These are phyloP conservation scores for Sebastes schlegelii DNA, from an alignment of 2,113 vertebrate species.

Conservation along the genomic window DNA sequence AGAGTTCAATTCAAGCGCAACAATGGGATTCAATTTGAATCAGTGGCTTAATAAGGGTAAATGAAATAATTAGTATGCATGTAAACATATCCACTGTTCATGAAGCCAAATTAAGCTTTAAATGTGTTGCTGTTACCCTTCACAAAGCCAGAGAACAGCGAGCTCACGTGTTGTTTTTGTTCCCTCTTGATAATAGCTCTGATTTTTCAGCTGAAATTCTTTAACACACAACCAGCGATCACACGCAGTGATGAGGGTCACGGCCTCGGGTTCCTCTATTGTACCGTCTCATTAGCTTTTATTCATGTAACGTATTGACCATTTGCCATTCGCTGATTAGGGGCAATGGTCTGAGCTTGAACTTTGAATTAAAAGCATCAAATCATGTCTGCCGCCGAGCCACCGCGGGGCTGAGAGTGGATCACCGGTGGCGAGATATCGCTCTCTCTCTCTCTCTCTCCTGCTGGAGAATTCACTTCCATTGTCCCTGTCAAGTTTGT, in stretches of 20 bases:
- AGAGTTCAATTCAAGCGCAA: not conserved
- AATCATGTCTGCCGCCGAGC: conserved; percentile 1
- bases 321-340: conserved; percentile 48
- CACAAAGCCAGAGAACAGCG: conserved; percentile 8
- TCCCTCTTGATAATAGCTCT: conserved; percentile 6
- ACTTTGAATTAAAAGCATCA: conserved; percentile 36
- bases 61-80: conserved; percentile 12
- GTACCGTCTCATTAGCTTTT: conserved; percentile 53
- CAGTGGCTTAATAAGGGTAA: conserved; percentile 11
- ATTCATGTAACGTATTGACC: conserved; percentile 53
- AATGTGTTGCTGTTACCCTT: not conserved
- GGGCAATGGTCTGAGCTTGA: conserved; percentile 31
- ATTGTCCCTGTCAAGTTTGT: conserved; percentile 41
- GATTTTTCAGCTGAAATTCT: conserved; percentile 31
- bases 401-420: not conserved
- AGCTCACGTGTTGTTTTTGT: not conserved
- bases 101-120: conserved; percentile 20
- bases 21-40: conserved; percentile 6
- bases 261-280: conserved; percentile 18
- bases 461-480: conserved; percentile 22
- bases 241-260: conserved; percentile 41
- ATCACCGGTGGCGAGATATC: conserved; percentile 8
- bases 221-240: conserved; percentile 8
- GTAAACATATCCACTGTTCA: conserved; percentile 17
- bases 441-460: not conserved